Evolutionary conservation across 2,888 invertebrate species (phyloP).

Genomic region (Drosophila sordidapex): DNA sequence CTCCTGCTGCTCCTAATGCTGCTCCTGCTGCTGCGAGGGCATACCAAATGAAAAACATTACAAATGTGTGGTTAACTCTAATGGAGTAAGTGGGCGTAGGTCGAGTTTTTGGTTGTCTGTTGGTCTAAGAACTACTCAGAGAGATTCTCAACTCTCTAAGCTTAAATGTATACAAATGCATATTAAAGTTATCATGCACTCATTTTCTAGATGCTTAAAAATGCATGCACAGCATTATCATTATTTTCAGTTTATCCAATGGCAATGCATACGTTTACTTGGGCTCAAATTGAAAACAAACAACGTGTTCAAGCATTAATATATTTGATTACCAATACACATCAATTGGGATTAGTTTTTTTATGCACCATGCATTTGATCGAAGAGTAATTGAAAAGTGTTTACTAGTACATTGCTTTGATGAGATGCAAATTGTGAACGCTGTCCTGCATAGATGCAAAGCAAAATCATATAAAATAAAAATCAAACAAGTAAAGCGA

Average conservation of each 20-base stretch:
- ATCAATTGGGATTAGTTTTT: conserved; percentile 28
- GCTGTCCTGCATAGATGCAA: conserved; percentile 46
- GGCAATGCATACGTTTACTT: conserved; percentile 51
- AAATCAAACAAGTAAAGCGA: background rate
- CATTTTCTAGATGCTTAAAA: background rate
- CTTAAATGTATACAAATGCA: background rate
- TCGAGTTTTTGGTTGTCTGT: background rate
- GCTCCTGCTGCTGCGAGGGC: background rate
- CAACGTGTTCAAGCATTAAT: conserved; percentile 55
- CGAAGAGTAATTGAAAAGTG: conserved; percentile 60
- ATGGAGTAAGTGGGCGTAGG: conserved; percentile 27
- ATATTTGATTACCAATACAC: conserved; percentile 31
- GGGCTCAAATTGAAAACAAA: conserved; percentile 70
- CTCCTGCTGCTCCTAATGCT: background rate
- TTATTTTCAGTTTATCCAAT: conserved; percentile 8
- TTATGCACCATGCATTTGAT: conserved; percentile 21
- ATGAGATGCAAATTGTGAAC: conserved; percentile 52
- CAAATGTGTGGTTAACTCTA: conserved; percentile 59
- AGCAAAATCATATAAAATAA: conserved; percentile 28
- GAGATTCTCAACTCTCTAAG: background rate
- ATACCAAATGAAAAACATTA: conserved; percentile 60
- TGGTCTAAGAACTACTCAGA: background rate
- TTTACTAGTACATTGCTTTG: conserved; percentile 53
- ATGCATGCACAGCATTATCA: background rate
- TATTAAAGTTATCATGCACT: background rate